phyloP scores from a whole-genome alignment of 2,113 vertebrate species.

The Aegypius monachus region DNA sequence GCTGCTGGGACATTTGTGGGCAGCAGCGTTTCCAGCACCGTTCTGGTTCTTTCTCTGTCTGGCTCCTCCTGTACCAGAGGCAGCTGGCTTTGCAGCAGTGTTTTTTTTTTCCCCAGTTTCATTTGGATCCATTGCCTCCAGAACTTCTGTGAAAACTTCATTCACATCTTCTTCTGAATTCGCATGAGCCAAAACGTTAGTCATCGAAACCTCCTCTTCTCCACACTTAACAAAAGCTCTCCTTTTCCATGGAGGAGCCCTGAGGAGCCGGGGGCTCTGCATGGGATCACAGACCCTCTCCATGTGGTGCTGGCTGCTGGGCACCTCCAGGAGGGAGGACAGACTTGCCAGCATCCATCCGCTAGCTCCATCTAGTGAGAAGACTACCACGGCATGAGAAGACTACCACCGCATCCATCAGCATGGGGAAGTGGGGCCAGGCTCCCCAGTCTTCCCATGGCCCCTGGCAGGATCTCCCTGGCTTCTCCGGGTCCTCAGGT shows the following conservation, averaged over 20 bases:
- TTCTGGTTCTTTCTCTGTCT: neutral
- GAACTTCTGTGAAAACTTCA: neutral
- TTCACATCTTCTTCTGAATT: constrained; percentile 12
- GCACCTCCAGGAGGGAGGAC: neutral
- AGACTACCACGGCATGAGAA: neutral
- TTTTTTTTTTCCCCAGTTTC: neutral
- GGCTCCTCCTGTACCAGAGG: neutral
- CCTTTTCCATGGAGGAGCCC: neutral
- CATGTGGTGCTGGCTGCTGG: neutral
- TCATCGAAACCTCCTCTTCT: neutral
- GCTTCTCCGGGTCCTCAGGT: neutral
- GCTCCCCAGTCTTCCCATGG: rapidly evolving
- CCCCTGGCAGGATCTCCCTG: neutral
- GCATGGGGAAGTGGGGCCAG: neutral
- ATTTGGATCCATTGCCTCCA: neutral
- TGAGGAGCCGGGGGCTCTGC: neutral
- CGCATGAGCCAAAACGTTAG: neutral
- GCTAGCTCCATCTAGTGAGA: constrained; percentile 58
- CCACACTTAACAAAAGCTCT: neutral
- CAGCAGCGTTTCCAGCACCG: neutral
- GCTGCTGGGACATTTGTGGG: neutral
- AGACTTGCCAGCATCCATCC: neutral
- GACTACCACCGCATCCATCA: neutral
- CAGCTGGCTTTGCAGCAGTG: neutral
- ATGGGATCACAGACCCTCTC: neutral